These are phyloP conservation scores for Apodemus agrarius DNA, from an alignment of 2,797 vertebrate species.

Conservation along the genomic window DNA sequence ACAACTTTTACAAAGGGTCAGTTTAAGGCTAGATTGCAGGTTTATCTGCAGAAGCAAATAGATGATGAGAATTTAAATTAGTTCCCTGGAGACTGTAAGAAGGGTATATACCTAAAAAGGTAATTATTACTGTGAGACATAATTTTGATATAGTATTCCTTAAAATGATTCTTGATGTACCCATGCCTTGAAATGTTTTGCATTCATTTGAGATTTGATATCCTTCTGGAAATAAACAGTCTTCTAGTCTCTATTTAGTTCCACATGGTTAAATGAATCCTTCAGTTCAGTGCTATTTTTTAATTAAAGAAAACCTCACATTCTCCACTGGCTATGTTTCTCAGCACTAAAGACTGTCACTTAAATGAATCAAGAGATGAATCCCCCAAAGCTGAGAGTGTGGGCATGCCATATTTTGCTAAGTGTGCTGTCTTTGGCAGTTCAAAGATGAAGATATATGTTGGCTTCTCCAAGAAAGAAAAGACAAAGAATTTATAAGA, in stretches of 20 bases:
- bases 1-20: neutral
- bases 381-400: neutral
- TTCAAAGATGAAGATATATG: neutral
- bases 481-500: neutral
- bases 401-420: neutral
- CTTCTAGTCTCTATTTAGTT: constrained; percentile 46
- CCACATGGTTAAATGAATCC: constrained; percentile 23
- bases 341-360: constrained; percentile 3
- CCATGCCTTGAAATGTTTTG: neutral
- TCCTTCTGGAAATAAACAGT: constrained; percentile 18
- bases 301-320: constrained; percentile 53
- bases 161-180: constrained; percentile 11
- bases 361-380: constrained; percentile 14
- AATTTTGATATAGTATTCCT: neutral
- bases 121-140: constrained; percentile 16
- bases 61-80: neutral
- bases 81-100: neutral
- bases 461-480: neutral
- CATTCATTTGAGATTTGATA: constrained; percentile 18
- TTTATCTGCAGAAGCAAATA: neutral
- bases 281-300: constrained; percentile 60
- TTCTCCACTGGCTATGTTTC: constrained; percentile 4
- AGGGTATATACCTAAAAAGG: neutral
- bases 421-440: neutral
- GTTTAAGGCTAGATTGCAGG: neutral